These are phyloP conservation scores for Lumbricus terrestris DNA, from an alignment of 2,888 invertebrate species.

Conservation along the genomic window DNA sequence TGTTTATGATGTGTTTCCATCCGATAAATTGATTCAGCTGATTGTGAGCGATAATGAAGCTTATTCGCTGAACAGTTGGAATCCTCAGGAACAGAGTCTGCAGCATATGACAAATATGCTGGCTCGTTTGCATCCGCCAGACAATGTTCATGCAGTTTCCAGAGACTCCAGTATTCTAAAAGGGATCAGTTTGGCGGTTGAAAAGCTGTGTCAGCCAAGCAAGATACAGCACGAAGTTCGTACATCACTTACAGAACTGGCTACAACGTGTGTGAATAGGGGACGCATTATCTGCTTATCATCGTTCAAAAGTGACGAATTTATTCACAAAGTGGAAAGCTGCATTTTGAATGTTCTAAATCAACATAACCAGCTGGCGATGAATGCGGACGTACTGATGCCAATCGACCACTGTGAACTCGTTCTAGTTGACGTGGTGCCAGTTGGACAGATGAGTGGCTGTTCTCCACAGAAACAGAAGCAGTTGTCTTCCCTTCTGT, in stretches of 20 bases:
- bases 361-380: conserved; percentile 75
- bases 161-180: conserved; percentile 14
- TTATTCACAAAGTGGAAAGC: conserved; percentile 81
- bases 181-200: conserved; percentile 6
- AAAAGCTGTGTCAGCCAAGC: conserved; percentile 9
- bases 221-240: conserved; percentile 15
- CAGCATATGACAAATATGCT: conserved; percentile 14
- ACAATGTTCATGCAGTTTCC: not conserved
- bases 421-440: conserved; percentile 83
- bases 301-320: conserved; percentile 75
- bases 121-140: conserved; percentile 12
- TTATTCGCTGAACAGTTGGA: conserved; percentile 83
- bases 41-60: conserved; percentile 84
- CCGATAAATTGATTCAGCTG: conserved; percentile 68
- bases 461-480: conserved; percentile 73
- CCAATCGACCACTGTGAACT: conserved; percentile 84
- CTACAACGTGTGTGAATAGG: conserved; percentile 62
- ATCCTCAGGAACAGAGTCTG: conserved; percentile 73
- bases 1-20: conserved; percentile 93
- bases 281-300: conserved; percentile 89
- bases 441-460: conserved; percentile 75
- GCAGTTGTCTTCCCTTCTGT: conserved; percentile 49
- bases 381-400: conserved; percentile 68
- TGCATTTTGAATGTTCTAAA: conserved; percentile 79
- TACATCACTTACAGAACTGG: not conserved